Conservation (phyloP, 2,888 invertebrate genomes). For the Aproaerema taeniolella region DNA sequence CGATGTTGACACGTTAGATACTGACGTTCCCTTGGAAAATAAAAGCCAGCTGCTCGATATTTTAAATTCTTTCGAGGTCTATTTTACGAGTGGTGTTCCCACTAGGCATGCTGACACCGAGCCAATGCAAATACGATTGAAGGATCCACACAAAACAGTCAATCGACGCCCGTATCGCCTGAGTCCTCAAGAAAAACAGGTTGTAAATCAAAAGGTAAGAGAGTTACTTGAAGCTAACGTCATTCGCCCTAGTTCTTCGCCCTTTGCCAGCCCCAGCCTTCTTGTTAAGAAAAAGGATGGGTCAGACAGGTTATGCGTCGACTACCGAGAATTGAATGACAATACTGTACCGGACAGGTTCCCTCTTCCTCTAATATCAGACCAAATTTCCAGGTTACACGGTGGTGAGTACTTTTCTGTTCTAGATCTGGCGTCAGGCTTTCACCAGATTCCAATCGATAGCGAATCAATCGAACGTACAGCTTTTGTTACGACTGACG, state of each 20-base stretch:
- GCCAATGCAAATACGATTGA: not conserved
- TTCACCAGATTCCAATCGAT: constrained; percentile 13
- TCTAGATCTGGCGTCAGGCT: constrained; percentile 10
- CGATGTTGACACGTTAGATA: not conserved
- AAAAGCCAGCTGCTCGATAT: not conserved
- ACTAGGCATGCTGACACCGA: constrained; percentile 4
- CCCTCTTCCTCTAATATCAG: constrained; percentile 8
- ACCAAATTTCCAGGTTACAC: constrained; percentile 9
- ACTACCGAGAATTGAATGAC: too few relatives aligned
- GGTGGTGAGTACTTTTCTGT: constrained; percentile 10
- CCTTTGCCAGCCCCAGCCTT: constrained; percentile 10
- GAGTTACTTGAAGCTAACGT: not conserved
- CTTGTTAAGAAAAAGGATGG: constrained; percentile 21
- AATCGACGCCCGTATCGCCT: not conserved
- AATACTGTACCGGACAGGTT: constrained; percentile 19
- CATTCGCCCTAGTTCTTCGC: too few relatives aligned
- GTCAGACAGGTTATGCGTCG: constrained; percentile 20
- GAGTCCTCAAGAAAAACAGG: not conserved
- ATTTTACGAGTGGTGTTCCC: constrained; percentile 7
- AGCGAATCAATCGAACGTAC: constrained; percentile 20
- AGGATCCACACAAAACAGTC: not conserved
- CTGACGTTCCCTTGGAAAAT: not conserved
- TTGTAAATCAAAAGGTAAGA: not conserved
- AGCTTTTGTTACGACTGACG: constrained; percentile 33
- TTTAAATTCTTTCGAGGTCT: not conserved